A percentile compares a stretch with the other conserved stretches of the same genome.
Conservation (phyloP, 2,113 vertebrate genomes). For the Salvelinus alpinus region DNA sequence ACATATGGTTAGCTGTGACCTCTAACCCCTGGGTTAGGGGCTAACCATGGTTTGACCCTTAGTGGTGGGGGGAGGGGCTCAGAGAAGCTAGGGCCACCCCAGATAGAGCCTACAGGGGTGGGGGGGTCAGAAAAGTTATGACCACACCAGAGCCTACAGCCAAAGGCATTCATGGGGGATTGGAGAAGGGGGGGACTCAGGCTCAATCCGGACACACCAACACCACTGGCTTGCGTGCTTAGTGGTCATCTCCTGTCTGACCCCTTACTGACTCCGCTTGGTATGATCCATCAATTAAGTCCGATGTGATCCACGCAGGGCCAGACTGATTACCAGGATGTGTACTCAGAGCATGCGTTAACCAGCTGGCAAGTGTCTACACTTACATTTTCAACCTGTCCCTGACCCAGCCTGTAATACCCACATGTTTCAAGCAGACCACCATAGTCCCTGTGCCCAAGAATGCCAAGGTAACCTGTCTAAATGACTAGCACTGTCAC, state of each 20-base stretch:
- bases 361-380: too few species aligned
- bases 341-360: too few species aligned
- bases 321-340: too few species aligned
- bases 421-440: too few species aligned
- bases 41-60: slow-evolving; percentile 13
- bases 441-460: too few species aligned
- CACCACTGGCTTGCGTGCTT: neutral
- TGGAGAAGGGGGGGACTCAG: too few species aligned
- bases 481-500: too few species aligned
- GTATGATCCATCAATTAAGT: neutral
- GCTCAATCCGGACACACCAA: neutral
- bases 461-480: too few species aligned
- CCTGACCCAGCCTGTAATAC: too few species aligned
- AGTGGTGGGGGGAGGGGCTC: neutral
- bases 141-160: neutral
- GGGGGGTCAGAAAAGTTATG: neutral
- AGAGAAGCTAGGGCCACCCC: neutral
- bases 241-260: too few species aligned
- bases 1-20: slow-evolving; percentile 48
- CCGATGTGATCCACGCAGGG: neutral
- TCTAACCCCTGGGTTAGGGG: slow-evolving; percentile 1
- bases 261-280: neutral
- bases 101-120: neutral
- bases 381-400: too few species aligned
- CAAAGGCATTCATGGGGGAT: too few species aligned